Percentiles rank a stretch among this genome's conserved stretches.
Evolutionary conservation across 2,888 invertebrate species (phyloP).

Genomic region (Drosophila demipolita): DNA sequence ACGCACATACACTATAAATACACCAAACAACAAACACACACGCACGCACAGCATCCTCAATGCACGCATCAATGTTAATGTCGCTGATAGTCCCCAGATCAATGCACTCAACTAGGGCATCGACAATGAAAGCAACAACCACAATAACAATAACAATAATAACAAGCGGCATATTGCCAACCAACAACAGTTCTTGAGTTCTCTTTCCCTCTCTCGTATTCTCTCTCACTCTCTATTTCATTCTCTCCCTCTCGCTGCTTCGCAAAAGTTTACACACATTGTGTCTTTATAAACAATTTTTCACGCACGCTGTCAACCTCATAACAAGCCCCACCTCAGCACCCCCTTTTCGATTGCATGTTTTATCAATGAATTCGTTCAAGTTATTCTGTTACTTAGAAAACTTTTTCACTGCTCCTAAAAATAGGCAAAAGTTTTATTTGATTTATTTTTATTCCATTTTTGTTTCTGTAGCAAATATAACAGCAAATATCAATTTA

Average conservation of each 20-base stretch:
- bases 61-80: slow-evolving; percentile 56
- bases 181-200: slow-evolving; percentile 7
- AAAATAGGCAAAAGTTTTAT: slow-evolving; percentile 45
- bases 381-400: slow-evolving; percentile 5
- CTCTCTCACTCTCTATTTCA: not conserved
- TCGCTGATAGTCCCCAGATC: slow-evolving; percentile 59
- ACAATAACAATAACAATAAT: not conserved
- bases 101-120: slow-evolving; percentile 51
- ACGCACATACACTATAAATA: not conserved
- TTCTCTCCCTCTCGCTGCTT: slow-evolving; percentile 8
- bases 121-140: slow-evolving; percentile 10
- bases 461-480: not conserved
- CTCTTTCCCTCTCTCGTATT: slow-evolving; percentile 1
- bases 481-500: not conserved
- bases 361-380: slow-evolving; percentile 63
- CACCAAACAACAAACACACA: not conserved
- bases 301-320: slow-evolving; percentile 25
- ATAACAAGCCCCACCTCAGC: not conserved
- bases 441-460: not conserved
- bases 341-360: not conserved
- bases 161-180: slow-evolving; percentile 2
- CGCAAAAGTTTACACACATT: slow-evolving; percentile 25
- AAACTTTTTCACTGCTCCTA: slow-evolving; percentile 11
- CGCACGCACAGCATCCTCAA: slow-evolving; percentile 14
- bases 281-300: slow-evolving; percentile 66